Evolutionary conservation across 2,113 vertebrate species (phyloP), one percentile per base, ranked within the genome.

Genomic region (Trichomycterus rosablanca): DNA sequence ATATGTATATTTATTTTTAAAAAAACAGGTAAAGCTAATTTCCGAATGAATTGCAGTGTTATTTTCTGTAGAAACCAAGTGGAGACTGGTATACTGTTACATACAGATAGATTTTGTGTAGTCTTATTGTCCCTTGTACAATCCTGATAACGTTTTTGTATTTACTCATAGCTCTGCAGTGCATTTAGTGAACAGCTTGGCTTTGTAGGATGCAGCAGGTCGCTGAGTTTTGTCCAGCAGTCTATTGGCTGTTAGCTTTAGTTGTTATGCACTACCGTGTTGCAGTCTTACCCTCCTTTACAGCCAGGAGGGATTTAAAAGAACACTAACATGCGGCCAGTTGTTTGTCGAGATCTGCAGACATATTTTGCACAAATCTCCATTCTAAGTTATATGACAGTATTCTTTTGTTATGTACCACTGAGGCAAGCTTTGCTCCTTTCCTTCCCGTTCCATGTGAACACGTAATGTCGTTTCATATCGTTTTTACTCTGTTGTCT

Each of bases 341-440:
- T 57, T 52, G 61, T 66, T 54, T 34, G 19, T 59, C 48, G 12
- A 50, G 7, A 63, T 53, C 43, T 37, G 63, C 62, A 52, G 67
- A 63, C 58, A 20, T 66, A 40, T 68, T 58, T 73, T 73, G 71
- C 67, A 69, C 71, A 66, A 69, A 43, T n/a, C 22, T 48, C 43
- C 18, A 43, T 63, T 37, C 66, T 58, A 43, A 49, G 58, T 73
- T 37, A 56, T 56, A 68, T 28, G 52, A 73, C 67, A 70, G 67
- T 70, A 73, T 66, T 73, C 43, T 44, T 66, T 62, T 32, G 42
- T 22, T 45, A 49, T 23, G 60, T 54, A 63, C 52, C 71, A 73
- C 66, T 69, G 40, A 68, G 43, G 20, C 35, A 68, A 32, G 62
- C 53, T 66, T 73, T 42, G 49, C 55, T 69, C 59, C 34, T 37